These are phyloP conservation scores for Drosophila nigromelanica DNA, from an alignment of 1,140 invertebrate species.

Conservation along the genomic window DNA sequence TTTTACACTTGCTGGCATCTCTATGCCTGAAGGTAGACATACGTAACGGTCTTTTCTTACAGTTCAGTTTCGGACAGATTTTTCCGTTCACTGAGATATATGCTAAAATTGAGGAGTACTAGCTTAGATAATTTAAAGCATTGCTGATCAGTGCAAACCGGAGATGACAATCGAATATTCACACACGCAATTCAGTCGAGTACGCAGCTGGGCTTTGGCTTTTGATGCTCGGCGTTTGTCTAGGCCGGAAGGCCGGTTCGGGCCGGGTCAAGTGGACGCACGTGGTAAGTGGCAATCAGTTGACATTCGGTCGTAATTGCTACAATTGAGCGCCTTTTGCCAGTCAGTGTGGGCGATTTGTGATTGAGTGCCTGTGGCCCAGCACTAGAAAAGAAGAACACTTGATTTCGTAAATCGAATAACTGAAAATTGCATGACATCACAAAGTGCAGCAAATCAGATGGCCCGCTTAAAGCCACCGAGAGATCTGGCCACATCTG, in stretches of 20 bases:
- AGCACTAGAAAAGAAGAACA: not conserved
- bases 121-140: too few relatives aligned
- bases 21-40: too few relatives aligned
- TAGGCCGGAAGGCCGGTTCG: slow-evolving; percentile 12
- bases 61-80: too few relatives aligned
- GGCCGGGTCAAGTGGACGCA: slow-evolving; percentile 44
- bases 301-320: slow-evolving; percentile 64
- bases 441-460: slow-evolving; percentile 26
- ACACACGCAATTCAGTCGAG: not conserved
- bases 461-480: slow-evolving; percentile 9
- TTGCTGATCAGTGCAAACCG: not conserved
- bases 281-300: slow-evolving; percentile 74
- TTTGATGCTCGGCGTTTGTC: slow-evolving; percentile 16
- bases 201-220: not conserved
- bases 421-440: slow-evolving; percentile 27
- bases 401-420: slow-evolving; percentile 26
- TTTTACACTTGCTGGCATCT: too few relatives aligned
- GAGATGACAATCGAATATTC: slow-evolving; percentile 2
- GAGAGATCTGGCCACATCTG: not conserved
- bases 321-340: slow-evolving; percentile 48
- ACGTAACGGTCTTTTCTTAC: too few relatives aligned
- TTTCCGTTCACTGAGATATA: too few relatives aligned
- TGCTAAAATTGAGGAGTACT: too few relatives aligned
- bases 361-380: slow-evolving; percentile 6
- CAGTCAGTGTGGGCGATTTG: slow-evolving; percentile 2